A percentile compares a stretch with the other conserved stretches of the same genome.
Conservation (phyloP, 2,113 vertebrate genomes). For the Clarias macrocephalus region DNA sequence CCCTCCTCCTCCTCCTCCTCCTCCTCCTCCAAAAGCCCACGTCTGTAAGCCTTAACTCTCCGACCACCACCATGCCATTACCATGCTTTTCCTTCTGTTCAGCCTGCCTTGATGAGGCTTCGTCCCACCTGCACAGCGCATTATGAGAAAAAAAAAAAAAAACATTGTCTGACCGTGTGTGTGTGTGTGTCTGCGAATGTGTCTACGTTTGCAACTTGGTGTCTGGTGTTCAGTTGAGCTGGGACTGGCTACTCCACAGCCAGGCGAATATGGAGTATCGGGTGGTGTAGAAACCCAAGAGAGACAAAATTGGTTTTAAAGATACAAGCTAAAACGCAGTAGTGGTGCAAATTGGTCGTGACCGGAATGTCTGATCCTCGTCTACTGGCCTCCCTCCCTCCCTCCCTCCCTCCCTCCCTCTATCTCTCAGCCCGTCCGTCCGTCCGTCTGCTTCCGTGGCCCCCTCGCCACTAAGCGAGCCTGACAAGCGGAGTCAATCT, state of each 20-base stretch:
- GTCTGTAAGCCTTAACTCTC: slow-evolving; percentile 71
- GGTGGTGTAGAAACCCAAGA: slow-evolving; percentile 67
- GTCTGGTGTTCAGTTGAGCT: slow-evolving; percentile 71
- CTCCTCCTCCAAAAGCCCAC: slow-evolving; percentile 58
- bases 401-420: no score
- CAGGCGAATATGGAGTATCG: slow-evolving; percentile 60
- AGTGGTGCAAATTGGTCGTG: slow-evolving; percentile 72
- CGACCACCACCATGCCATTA: slow-evolving; percentile 73
- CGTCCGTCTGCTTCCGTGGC: slow-evolving; percentile 48
- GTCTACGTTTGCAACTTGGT: slow-evolving; percentile 71
- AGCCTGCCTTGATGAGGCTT: slow-evolving; percentile 56
- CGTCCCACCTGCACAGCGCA: slow-evolving; percentile 74
- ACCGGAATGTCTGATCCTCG: slow-evolving; percentile 54
- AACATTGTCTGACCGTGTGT: slow-evolving; percentile 54
- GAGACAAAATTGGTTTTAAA: slow-evolving; percentile 70
- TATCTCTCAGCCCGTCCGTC: neutral
- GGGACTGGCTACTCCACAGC: slow-evolving; percentile 69
- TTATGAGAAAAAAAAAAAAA: slow-evolving; percentile 66
- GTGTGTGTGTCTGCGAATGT: slow-evolving; percentile 64
- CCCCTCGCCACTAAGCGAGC: slow-evolving; percentile 47
- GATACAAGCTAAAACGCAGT: slow-evolving; percentile 68
- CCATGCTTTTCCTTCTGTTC: slow-evolving; percentile 52
- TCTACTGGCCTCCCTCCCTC: neutral
- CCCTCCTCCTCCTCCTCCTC: slow-evolving; percentile 20
- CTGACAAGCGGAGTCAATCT: slow-evolving; percentile 31